Evolutionary conservation across 2,797 vertebrate species (phyloP), one percentile per base, ranked within the genome.

Genomic region (Enteromius thamalakanensis): DNA sequence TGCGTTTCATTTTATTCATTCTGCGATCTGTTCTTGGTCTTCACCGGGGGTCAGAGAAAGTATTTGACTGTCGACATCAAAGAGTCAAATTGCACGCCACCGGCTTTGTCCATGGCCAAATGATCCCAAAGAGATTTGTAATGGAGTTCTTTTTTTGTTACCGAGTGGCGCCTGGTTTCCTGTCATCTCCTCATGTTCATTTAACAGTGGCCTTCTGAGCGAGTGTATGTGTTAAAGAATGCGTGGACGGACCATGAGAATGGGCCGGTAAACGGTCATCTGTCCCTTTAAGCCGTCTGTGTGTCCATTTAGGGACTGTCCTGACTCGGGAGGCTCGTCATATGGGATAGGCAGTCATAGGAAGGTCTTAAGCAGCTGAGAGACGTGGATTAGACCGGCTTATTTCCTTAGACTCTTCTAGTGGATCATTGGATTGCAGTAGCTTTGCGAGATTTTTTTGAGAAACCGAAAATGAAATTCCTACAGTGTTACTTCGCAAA

Each of bases 331-430:
- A 90, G 91, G 89, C 89, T 79, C 89, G 86, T 94, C 90, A 91
- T 86, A 85, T 26, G 2, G 91, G 91, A 87, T 88, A 93, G 91
- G 90, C 91, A 95, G 92, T 89, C 89, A 87, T 87, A 92, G 91
- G 91, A 83, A 89, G 91, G 92, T 94, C 94, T 94, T 93, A 93
- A 93, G 92, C 92, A 93, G 92, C 91, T 90, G 91, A 94, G 94
- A 93, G 91, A 62, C 45, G 86, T 91, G 93, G 93, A 96, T 97
- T 97, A 97, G 93, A 94, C 90, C 90, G 93, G 92, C 69, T 96
- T 95, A 94, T 90, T 92, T 95, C 91, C 93, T 94, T 93, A 94
- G 91, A 95, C 93, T 95, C 85, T 90, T 90, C 88, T 89, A 87
- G 87, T 76, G 88, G 89, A 94, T 92, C 91, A 87, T 90, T 94